Percentiles rank a stretch among this genome's conserved stretches.
Conservation (phyloP, 1,140 invertebrate species). For the Heliconius nattereri region DNA sequence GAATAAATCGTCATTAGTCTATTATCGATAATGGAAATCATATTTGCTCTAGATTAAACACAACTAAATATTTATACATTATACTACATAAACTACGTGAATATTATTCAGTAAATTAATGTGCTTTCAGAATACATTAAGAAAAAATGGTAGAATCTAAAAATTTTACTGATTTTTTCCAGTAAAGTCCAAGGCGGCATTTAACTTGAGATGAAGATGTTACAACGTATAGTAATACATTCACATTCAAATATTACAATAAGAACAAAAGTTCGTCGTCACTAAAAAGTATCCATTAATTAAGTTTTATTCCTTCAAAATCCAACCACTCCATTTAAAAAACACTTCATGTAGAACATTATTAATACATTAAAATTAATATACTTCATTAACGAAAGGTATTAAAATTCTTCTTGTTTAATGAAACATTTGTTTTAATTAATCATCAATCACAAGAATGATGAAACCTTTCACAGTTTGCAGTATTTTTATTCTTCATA, state of each 20-base stretch:
- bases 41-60: slow-evolving; percentile 37
- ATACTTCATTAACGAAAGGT: not conserved
- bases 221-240: not conserved
- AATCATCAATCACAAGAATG: slow-evolving; percentile 1
- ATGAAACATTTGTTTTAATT: not conserved
- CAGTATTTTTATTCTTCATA: not conserved
- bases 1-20: slow-evolving; percentile 22
- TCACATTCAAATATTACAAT: not conserved
- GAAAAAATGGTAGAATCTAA: slow-evolving; percentile 6
- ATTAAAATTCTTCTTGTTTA: not conserved
- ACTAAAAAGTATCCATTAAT: not conserved
- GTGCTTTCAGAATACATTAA: not conserved
- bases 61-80: slow-evolving; percentile 23
- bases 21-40: slow-evolving; percentile 26
- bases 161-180: not conserved
- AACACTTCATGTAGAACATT: not conserved
- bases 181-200: slow-evolving; percentile 15
- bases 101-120: not conserved
- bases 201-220: slow-evolving; percentile 11
- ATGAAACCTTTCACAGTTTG: not conserved
- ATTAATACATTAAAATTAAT: not conserved
- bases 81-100: slow-evolving; percentile 15
- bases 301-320: not conserved
- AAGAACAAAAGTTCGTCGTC: slow-evolving; percentile 5
- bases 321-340: not conserved